Conservation (phyloP, 1,140 invertebrate genomes). For the Diorhabda carinulata region DNA sequence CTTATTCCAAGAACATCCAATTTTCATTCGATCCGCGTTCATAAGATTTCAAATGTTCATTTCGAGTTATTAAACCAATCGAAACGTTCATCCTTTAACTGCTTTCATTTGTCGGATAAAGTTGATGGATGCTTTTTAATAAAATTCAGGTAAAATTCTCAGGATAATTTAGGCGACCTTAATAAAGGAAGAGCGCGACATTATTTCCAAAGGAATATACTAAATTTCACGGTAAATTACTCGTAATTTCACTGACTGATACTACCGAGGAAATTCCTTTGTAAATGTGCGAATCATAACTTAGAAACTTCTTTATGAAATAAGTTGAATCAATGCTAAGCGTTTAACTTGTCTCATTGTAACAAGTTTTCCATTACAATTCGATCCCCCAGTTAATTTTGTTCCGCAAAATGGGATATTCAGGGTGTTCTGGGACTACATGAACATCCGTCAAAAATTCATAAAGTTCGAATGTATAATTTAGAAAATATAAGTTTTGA, state of each 20-base stretch:
- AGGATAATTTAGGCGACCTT: constrained; percentile 9
- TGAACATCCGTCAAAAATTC: no score
- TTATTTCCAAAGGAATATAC: constrained; percentile 6
- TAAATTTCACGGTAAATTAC: constrained; percentile 10
- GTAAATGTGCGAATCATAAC: constrained; percentile 2
- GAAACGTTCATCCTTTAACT: not conserved
- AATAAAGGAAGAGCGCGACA: constrained; percentile 5
- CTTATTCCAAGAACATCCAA: not conserved
- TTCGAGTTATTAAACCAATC: constrained; percentile 1
- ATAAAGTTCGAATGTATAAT: no score
- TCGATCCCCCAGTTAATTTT: no score
- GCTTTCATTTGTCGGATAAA: not conserved
- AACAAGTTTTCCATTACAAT: not conserved
- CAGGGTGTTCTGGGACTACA: no score
- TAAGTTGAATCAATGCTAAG: not conserved
- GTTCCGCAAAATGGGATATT: no score
- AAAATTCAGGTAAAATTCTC: constrained; percentile 4
- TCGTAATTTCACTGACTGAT: constrained; percentile 6
- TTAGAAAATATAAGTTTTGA: no score
- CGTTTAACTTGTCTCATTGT: not conserved
- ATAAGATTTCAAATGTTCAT: not conserved
- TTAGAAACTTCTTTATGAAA: constrained; percentile 1
- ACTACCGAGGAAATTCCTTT: not conserved
- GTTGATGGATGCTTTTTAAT: constrained; percentile 12
- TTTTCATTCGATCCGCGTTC: not conserved